These are phyloP conservation scores for Drosophila miranda DNA, from an alignment of 1,140 invertebrate species.

Conservation along the genomic window DNA sequence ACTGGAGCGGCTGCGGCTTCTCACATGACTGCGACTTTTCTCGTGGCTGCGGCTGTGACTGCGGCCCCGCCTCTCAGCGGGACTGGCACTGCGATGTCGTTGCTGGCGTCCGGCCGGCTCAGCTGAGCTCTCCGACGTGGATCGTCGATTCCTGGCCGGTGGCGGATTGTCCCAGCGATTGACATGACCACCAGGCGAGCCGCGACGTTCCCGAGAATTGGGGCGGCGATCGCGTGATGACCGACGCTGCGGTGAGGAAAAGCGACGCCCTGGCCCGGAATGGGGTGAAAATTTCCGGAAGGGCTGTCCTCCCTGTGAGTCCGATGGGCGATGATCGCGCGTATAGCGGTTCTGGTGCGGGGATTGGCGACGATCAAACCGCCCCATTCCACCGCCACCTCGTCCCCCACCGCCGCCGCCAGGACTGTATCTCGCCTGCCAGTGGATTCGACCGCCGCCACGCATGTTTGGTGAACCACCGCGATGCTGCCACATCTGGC, in stretches of 20 bases:
- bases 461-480: constrained; percentile 52
- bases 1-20: constrained; percentile 64
- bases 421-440: constrained; percentile 68
- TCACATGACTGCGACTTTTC: constrained; percentile 34
- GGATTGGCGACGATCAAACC: constrained; percentile 68
- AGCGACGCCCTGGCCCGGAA: constrained; percentile 51
- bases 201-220: constrained; percentile 62
- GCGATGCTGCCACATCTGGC: constrained; percentile 55
- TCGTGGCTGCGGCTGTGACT: constrained; percentile 45
- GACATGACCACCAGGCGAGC: constrained; percentile 40
- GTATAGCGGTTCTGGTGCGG: constrained; percentile 65
- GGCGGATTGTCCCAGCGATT: constrained; percentile 60
- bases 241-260: constrained; percentile 51
- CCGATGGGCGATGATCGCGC: constrained; percentile 66
- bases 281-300: constrained; percentile 74
- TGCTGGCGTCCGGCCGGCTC: constrained; percentile 25
- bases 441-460: constrained; percentile 64
- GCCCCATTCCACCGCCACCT: constrained; percentile 62
- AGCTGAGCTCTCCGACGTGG: constrained; percentile 37
- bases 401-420: constrained; percentile 45
- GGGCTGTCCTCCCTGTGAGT: constrained; percentile 59
- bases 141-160: constrained; percentile 22
- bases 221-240: constrained; percentile 45
- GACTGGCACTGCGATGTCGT: constrained; percentile 52
- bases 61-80: constrained; percentile 31